These are phyloP conservation scores for Heliconius ethilla DNA, from an alignment of 2,888 invertebrate genomes.

Conservation along the genomic window DNA sequence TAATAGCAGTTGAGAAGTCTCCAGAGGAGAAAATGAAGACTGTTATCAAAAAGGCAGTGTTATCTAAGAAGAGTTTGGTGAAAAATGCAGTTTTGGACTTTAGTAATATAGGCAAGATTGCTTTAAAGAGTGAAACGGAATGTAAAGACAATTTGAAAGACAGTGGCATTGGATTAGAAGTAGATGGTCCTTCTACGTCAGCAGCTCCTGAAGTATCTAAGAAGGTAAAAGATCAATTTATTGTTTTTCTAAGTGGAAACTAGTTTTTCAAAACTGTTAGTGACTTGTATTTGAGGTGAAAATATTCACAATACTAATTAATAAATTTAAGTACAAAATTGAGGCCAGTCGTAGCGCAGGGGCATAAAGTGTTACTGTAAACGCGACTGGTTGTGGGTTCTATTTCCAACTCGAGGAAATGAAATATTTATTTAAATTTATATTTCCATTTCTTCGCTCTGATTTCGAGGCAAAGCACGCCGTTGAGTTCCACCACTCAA, in stretches of 20 bases:
- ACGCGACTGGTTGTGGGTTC: too few relatives aligned
- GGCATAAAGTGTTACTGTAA: too few relatives aligned
- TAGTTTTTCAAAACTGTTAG: background rate
- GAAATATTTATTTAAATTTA: too few relatives aligned
- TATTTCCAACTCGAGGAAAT: too few relatives aligned
- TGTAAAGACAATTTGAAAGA: slow-evolving; percentile 72
- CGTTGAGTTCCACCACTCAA: too few relatives aligned
- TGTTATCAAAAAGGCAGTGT: slow-evolving; percentile 71
- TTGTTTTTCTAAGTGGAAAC: background rate
- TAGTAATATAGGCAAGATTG: slow-evolving; percentile 64
- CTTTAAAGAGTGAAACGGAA: slow-evolving; percentile 59
- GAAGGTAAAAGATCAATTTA: slow-evolving; percentile 58
- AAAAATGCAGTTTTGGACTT: slow-evolving; percentile 73
- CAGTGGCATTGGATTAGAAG: slow-evolving; percentile 71
- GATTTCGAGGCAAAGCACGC: too few relatives aligned
- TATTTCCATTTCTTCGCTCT: too few relatives aligned
- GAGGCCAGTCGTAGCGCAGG: too few relatives aligned
- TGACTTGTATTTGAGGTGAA: background rate
- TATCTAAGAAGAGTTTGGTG: slow-evolving; percentile 68
- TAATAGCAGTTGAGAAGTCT: slow-evolving; percentile 69
- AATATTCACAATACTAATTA: background rate
- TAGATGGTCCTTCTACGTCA: slow-evolving; percentile 55
- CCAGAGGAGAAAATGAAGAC: slow-evolving; percentile 74
- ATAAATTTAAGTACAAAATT: background rate
- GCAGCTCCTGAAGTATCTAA: slow-evolving; percentile 63